Percentiles rank a stretch among this genome's conserved stretches.
These are phyloP conservation scores for Mizuhopecten yessoensis DNA, from an alignment of 1,140 invertebrate species.

Conservation along the genomic window DNA sequence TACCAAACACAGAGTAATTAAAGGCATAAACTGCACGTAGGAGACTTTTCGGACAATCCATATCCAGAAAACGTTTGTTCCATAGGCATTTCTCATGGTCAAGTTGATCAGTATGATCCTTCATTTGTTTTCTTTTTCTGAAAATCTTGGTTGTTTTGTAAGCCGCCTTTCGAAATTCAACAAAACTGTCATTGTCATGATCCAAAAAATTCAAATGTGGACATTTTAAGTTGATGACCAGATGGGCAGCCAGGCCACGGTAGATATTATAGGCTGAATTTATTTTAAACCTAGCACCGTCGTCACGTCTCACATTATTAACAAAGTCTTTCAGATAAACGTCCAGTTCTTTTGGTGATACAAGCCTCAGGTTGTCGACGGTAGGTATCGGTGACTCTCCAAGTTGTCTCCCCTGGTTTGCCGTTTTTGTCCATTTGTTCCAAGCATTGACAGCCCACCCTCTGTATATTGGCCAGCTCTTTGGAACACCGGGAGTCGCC, in stretches of 20 bases:
- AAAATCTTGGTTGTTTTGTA: neutral
- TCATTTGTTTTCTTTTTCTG: neutral
- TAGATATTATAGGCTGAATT: neutral
- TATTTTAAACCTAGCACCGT: neutral
- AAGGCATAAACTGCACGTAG: neutral
- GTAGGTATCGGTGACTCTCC: neutral
- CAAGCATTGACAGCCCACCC: neutral
- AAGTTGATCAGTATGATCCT: neutral
- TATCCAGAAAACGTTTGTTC: neutral
- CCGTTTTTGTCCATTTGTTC: neutral
- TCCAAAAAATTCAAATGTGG: slow-evolving; percentile 12
- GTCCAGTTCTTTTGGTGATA: neutral
- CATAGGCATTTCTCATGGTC: neutral
- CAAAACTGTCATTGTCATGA: neutral
- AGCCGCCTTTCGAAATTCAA: neutral
- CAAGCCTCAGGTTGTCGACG: neutral
- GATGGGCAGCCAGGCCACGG: neutral
- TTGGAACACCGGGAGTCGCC: neutral
- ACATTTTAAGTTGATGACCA: neutral
- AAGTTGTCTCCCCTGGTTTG: neutral
- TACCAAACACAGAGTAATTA: neutral
- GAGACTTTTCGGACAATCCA: neutral
- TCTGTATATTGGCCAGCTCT: neutral
- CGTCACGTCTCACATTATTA: neutral
- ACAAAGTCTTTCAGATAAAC: neutral